Percentiles rank a stretch among this genome's conserved stretches.
Conservation (phyloP, 2,888 invertebrate species). For the Caenorhabditis angaria region DNA sequence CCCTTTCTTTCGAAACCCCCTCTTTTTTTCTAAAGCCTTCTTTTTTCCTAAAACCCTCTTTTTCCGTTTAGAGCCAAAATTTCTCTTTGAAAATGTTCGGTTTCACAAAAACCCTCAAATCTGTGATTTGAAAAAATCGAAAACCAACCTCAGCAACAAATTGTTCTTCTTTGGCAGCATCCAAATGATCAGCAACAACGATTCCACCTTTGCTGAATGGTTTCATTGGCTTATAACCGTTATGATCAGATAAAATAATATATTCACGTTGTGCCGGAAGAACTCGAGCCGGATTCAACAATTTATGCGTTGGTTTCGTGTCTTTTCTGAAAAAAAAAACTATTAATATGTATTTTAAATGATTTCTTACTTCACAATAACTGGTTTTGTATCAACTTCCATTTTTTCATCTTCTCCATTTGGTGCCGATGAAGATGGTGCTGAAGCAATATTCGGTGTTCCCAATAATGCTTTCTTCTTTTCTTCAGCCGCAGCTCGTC, state of each 20-base stretch:
- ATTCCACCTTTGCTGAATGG: conserved; percentile 32
- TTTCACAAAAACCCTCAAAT: too few species aligned
- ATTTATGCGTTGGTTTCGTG: conserved; percentile 16
- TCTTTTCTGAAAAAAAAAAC: conserved; percentile 9
- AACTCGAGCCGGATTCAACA: conserved; percentile 34
- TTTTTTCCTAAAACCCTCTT: too few species aligned
- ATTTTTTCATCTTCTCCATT: conserved; percentile 14
- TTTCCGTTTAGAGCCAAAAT: too few species aligned
- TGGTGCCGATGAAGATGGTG: background rate
- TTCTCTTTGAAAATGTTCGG: too few species aligned
- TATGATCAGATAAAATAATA: conserved; percentile 14
- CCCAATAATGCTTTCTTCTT: conserved; percentile 16
- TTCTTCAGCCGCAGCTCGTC: conserved; percentile 20
- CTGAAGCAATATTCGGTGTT: conserved; percentile 10
- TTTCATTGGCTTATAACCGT: conserved; percentile 20
- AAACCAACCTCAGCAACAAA: conserved; percentile 22
- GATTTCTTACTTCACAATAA: background rate
- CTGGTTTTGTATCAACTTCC: conserved; percentile 18
- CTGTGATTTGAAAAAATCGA: background rate
- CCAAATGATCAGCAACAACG: conserved; percentile 24
- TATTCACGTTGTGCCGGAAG: conserved; percentile 23
- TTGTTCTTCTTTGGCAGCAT: conserved; percentile 20
- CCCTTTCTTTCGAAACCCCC: background rate
- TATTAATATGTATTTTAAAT: background rate
- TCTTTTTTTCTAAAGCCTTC: too few species aligned